These are phyloP conservation scores for Penaeus chinensis DNA, from an alignment of 1,140 invertebrate species.

Conservation along the genomic window DNA sequence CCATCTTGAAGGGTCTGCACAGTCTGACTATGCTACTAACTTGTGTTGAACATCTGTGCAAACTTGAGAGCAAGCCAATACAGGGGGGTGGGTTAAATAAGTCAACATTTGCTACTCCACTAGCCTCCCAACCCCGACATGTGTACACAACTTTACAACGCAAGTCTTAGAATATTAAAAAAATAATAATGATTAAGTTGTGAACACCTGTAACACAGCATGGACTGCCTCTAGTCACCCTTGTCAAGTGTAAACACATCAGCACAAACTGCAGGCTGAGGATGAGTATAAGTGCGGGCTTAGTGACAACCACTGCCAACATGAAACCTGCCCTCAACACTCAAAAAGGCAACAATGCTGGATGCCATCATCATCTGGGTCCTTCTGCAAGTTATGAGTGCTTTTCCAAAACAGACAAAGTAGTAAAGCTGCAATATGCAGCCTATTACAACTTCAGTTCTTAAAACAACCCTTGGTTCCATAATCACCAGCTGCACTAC, in stretches of 20 bases:
- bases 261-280: conserved; percentile 45
- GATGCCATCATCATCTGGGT: no score
- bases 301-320: conserved; percentile 33
- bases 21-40: no score
- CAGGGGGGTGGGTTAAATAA: background rate
- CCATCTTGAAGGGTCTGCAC: no score
- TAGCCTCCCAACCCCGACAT: conserved; percentile 20
- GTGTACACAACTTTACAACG: conserved; percentile 6
- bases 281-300: conserved; percentile 15
- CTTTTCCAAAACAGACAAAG: no score
- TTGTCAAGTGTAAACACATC: conserved; percentile 52
- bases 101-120: conserved; percentile 7
- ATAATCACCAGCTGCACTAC: conserved; percentile 55
- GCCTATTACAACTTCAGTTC: conserved; percentile 35
- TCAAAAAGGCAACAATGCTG: no score
- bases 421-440: conserved; percentile 38
- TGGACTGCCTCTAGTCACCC: conserved; percentile 37
- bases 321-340: background rate
- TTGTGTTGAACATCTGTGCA: conserved; percentile 6
- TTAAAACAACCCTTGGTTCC: conserved; percentile 31
- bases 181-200: conserved; percentile 17
- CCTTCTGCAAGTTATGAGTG: no score
- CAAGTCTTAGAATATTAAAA: conserved; percentile 35
- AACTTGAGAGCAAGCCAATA: conserved; percentile 17
- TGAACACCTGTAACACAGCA: conserved; percentile 30